phyloP scores from a whole-genome alignment of 1,140 invertebrate genomes.

The Dinoponera quadriceps region DNA sequence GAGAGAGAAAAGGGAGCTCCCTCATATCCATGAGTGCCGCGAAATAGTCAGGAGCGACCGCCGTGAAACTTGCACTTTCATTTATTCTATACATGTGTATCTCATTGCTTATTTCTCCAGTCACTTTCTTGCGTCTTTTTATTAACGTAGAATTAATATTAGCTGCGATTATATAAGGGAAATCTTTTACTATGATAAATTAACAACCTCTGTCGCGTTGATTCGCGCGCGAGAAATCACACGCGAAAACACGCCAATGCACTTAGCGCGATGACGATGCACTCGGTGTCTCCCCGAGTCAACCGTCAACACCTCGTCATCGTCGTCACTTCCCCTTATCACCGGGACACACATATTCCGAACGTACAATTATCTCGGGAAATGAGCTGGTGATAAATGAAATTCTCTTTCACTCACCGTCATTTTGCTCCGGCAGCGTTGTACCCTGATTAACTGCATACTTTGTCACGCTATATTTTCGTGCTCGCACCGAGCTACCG shows the following conservation, averaged over 20 bases:
- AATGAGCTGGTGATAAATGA: background rate
- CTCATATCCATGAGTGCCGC: background rate
- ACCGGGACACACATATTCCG: background rate
- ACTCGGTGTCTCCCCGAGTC: background rate
- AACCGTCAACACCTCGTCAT: background rate
- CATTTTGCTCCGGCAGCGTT: background rate
- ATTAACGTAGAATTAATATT: background rate
- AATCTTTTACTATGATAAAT: too few relatives aligned
- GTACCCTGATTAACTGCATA: background rate
- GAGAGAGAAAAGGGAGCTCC: too few relatives aligned
- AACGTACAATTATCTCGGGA: constrained; percentile 26
- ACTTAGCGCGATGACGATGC: background rate
- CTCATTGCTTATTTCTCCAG: background rate
- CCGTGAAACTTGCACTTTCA: background rate
- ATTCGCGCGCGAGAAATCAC: too few relatives aligned
- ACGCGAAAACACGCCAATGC: background rate
- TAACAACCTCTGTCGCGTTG: too few relatives aligned
- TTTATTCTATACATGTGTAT: background rate
- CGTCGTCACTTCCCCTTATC: background rate
- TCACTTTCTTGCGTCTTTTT: background rate
- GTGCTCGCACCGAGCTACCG: background rate
- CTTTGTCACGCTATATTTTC: constrained; percentile 4
- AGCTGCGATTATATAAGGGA: background rate
- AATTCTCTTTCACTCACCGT: background rate
- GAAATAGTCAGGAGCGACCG: background rate